phyloP scores from a whole-genome alignment of 2,797 vertebrate genomes.

The Micromesistius poutassou region DNA sequence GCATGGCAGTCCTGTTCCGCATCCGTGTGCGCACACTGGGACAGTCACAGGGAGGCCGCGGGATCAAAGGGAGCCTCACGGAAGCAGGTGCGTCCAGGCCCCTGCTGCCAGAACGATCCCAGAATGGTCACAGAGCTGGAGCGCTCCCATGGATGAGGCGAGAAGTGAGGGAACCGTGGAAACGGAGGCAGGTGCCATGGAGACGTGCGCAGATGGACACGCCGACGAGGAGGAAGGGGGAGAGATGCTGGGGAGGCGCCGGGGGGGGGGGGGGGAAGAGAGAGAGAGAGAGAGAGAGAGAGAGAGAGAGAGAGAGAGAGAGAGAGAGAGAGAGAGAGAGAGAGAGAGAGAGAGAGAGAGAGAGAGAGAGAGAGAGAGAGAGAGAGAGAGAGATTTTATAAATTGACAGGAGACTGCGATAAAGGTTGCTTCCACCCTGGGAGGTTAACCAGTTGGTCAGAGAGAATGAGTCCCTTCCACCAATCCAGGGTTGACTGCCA shows the following conservation, averaged over 20 bases:
- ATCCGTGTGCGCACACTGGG: not conserved
- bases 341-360: not conserved
- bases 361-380: not conserved
- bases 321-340: conserved; percentile 1
- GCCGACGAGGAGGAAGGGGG: not conserved
- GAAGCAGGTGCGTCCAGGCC: not conserved
- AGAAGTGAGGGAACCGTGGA: not conserved
- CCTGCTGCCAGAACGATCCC: not conserved
- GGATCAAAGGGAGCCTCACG: not conserved
- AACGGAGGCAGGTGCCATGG: not conserved
- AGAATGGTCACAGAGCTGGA: not conserved
- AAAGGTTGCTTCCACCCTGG: not conserved
- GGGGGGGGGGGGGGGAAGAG: not conserved
- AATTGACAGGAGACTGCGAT: not conserved
- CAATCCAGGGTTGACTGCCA: not conserved
- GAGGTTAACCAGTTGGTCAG: not conserved
- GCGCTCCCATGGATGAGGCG: not conserved
- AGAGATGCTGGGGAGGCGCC: not conserved
- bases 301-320: not conserved
- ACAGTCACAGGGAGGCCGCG: not conserved
- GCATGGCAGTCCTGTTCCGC: not conserved
- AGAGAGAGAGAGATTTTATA: not conserved
- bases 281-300: not conserved
- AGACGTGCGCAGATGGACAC: not conserved
- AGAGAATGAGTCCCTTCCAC: not conserved